Percentiles rank a stretch among this genome's conserved stretches.
Evolutionary conservation across 2,888 invertebrate species (phyloP).

Genomic region (Andrena marginata): DNA sequence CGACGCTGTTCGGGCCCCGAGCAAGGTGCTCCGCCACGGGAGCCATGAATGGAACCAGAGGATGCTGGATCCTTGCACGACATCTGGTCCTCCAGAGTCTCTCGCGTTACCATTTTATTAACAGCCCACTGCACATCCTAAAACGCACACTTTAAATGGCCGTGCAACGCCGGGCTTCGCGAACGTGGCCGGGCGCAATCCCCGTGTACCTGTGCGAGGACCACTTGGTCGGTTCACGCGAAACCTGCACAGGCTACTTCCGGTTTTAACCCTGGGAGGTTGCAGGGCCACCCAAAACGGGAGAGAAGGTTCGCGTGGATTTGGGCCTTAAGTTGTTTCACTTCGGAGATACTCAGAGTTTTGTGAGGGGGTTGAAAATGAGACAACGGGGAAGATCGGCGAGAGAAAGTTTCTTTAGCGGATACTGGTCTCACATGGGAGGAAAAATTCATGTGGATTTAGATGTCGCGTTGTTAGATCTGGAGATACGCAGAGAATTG

Average conservation of each 20-base stretch:
- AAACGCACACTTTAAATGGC: not conserved
- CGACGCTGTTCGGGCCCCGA: slow-evolving; percentile 61
- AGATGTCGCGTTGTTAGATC: too few relatives aligned
- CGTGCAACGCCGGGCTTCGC: not conserved
- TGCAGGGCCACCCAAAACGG: not conserved
- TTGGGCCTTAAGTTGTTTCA: too few relatives aligned
- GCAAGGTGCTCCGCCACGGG: slow-evolving; percentile 67
- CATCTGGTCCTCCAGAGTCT: slow-evolving; percentile 66
- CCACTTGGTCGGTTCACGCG: not conserved
- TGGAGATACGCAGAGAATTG: too few relatives aligned
- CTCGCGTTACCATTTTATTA: slow-evolving; percentile 60
- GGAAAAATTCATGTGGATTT: too few relatives aligned
- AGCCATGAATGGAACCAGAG: slow-evolving; percentile 69
- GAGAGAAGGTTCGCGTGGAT: not conserved
- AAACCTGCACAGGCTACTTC: not conserved
- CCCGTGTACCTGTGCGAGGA: not conserved
- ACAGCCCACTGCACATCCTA: slow-evolving; percentile 34
- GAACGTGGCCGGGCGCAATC: not conserved
- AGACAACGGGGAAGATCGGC: too few relatives aligned
- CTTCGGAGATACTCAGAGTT: too few relatives aligned
- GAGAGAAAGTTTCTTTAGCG: too few relatives aligned
- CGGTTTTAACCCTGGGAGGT: not conserved
- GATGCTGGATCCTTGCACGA: slow-evolving; percentile 68
- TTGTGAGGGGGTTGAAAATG: too few relatives aligned
- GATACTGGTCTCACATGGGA: too few relatives aligned